Evolutionary conservation across 2,797 vertebrate genomes (phyloP).

Genomic region (Enteromius trimaculatus): DNA sequence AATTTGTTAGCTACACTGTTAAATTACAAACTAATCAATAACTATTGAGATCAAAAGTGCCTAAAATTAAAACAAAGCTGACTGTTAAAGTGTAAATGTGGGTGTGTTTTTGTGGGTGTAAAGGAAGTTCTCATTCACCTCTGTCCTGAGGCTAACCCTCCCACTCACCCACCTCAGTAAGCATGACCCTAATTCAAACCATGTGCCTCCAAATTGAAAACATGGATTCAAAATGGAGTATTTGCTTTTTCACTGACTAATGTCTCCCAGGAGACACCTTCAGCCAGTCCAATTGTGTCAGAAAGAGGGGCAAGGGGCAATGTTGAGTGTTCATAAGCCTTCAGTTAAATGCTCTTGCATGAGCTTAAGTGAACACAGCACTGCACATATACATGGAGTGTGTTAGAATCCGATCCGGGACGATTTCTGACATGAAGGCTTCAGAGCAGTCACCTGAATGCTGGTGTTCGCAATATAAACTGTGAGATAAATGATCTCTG

Average conservation of each 20-base stretch:
- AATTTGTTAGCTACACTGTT: background rate
- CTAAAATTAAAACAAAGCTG: conserved; percentile 4
- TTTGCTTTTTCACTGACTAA: conserved; percentile 85
- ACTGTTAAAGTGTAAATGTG: conserved; percentile 38
- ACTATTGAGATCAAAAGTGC: background rate
- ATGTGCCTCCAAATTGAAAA: conserved; percentile 85
- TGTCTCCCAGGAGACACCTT: conserved; percentile 80
- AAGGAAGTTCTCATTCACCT: conserved; percentile 76
- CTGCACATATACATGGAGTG: conserved; percentile 38
- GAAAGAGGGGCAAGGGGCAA: conserved; percentile 66
- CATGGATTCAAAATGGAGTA: conserved; percentile 81
- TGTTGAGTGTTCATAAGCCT: conserved; percentile 68
- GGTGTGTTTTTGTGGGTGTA: conserved; percentile 52
- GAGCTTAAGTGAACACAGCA: conserved; percentile 74
- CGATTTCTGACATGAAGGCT: conserved; percentile 20
- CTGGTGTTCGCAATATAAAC: conserved; percentile 22
- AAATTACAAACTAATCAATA: background rate
- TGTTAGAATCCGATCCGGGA: conserved; percentile 43
- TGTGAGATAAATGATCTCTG: conserved; percentile 48
- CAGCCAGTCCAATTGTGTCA: conserved; percentile 79
- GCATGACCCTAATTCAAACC: conserved; percentile 86
- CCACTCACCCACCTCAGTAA: conserved; percentile 84
- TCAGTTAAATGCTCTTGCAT: conserved; percentile 53
- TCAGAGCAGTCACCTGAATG: conserved; percentile 24
- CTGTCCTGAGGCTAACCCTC: conserved; percentile 77